Percentiles rank a stretch among this genome's conserved stretches.
These are phyloP conservation scores for Rotaria socialis DNA, from an alignment of 2,888 invertebrate species.

Conservation along the genomic window DNA sequence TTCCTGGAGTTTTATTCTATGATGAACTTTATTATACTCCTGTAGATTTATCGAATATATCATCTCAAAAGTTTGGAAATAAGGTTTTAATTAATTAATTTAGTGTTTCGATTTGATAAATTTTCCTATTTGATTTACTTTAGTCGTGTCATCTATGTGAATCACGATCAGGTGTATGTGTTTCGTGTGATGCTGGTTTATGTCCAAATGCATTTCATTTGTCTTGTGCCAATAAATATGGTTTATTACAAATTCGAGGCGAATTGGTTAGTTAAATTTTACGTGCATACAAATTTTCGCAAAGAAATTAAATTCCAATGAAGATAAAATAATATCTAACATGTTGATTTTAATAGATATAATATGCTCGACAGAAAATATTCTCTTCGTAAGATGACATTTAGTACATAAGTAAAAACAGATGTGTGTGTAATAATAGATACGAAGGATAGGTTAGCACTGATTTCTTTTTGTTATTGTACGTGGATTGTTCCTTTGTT, in stretches of 20 bases:
- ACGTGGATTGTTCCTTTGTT: no score
- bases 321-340: no score
- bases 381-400: no score
- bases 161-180: constrained; percentile 86
- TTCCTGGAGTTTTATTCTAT: constrained; percentile 91
- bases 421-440: no score
- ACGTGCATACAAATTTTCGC: no score
- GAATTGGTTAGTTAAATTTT: neutral
- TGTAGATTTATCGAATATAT: constrained; percentile 3
- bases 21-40: constrained; percentile 63
- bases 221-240: constrained; percentile 67
- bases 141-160: constrained; percentile 79
- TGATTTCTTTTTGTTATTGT: no score
- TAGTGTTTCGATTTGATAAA: neutral
- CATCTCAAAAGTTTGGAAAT: constrained; percentile 41
- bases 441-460: no score
- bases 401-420: no score
- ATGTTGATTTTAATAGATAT: no score
- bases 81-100: neutral
- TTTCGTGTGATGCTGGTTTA: constrained; percentile 95
- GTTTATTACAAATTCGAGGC: constrained; percentile 39
- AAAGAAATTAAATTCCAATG: no score
- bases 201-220: constrained; percentile 95
- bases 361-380: neutral
- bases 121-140: neutral